A percentile compares a stretch with the other conserved stretches of the same genome.
These are phyloP conservation scores for Oncorhynchus keta DNA, from an alignment of 2,113 vertebrate species.

Conservation along the genomic window DNA sequence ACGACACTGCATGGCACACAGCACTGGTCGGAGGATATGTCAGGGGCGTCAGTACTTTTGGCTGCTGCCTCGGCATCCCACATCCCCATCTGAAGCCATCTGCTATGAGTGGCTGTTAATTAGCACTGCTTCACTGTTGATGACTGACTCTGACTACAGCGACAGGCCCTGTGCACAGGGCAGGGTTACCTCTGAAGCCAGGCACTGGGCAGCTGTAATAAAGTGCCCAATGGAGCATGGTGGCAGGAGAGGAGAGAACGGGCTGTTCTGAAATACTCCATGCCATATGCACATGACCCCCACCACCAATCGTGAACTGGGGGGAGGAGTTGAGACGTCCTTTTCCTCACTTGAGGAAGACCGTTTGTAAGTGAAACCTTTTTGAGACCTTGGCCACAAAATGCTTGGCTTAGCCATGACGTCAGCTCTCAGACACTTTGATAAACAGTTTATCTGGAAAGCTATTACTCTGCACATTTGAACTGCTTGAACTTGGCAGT, in stretches of 20 bases:
- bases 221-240: constrained; percentile 12
- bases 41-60: constrained; percentile 6
- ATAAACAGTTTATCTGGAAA: constrained; percentile 43
- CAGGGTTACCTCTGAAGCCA: constrained; percentile 19
- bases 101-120: constrained; percentile 51
- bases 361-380: background rate
- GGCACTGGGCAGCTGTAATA: constrained; percentile 7
- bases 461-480: constrained; percentile 29
- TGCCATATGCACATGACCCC: background rate
- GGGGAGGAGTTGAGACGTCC: too few relatives aligned
- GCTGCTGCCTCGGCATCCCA: constrained; percentile 37
- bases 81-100: constrained; percentile 21
- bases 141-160: constrained; percentile 38
- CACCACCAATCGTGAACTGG: background rate
- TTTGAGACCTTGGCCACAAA: constrained; percentile 9
- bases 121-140: constrained; percentile 42
- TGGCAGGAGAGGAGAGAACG: background rate
- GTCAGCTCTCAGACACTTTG: constrained; percentile 53
- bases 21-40: background rate
- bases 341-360: too few relatives aligned
- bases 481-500: constrained; percentile 5
- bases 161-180: constrained; percentile 10
- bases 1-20: constrained; percentile 20
- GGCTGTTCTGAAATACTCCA: background rate
- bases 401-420: constrained; percentile 39